These are phyloP conservation scores for Cryptoprocta ferox DNA, from an alignment of 2,797 vertebrate species.

Conservation along the genomic window DNA sequence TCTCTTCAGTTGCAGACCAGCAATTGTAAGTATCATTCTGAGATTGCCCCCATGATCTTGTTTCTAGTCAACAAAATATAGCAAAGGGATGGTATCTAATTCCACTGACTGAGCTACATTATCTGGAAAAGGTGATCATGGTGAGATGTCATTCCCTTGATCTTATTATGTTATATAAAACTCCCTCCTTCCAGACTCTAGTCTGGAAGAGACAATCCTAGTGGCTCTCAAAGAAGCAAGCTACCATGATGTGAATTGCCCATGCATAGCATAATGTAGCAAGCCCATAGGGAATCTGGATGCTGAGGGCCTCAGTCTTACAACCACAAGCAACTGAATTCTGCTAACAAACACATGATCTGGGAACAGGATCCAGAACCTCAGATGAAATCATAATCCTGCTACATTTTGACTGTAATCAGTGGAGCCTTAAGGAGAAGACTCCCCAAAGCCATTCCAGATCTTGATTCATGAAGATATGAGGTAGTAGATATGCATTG, in stretches of 20 bases:
- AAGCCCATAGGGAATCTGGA: neutral
- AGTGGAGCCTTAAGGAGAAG: neutral
- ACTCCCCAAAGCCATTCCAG: neutral
- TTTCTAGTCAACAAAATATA: neutral
- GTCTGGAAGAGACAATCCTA: neutral
- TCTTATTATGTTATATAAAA: neutral
- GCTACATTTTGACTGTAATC: neutral
- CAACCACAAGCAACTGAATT: neutral
- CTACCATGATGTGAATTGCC: too few relatives aligned
- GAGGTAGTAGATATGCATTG: neutral
- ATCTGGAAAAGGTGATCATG: neutral
- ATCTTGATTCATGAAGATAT: neutral
- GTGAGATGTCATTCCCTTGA: neutral
- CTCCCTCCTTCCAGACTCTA: neutral
- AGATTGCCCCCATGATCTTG: neutral
- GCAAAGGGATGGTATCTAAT: neutral
- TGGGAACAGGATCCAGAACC: neutral
- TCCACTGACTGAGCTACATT: neutral
- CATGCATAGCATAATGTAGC: neutral
- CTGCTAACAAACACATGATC: neutral
- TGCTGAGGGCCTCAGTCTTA: neutral
- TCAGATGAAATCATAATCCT: neutral
- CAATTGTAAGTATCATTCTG: neutral
- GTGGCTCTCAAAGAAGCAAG: neutral
- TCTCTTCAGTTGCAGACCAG: neutral